Evolutionary conservation across 2,888 invertebrate species (phyloP).

Genomic region (Pseudolycoriella hygida): DNA sequence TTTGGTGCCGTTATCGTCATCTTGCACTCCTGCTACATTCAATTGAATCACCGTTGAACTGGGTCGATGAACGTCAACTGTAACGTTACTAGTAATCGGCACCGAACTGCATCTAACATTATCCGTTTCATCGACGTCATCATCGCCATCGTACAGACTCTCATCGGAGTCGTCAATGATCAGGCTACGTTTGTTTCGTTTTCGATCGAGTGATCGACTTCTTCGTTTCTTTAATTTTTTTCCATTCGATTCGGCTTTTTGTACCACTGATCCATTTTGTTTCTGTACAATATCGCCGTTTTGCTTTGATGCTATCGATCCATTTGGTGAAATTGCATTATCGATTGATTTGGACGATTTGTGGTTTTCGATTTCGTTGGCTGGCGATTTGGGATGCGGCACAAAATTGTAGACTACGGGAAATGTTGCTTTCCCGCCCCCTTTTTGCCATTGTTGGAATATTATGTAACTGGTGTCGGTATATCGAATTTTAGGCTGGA

Average conservation of each 20-base stretch:
- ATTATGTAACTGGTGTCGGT: slow-evolving; percentile 15
- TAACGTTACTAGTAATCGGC: slow-evolving; percentile 1
- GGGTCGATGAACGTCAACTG: slow-evolving; percentile 8
- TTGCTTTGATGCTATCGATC: not conserved
- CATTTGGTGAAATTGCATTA: not conserved
- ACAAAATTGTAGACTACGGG: slow-evolving; percentile 14
- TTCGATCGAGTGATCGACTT: slow-evolving; percentile 4
- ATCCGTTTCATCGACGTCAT: not conserved
- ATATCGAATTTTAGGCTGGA: slow-evolving; percentile 16
- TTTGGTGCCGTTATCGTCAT: not conserved
- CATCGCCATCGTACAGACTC: not conserved
- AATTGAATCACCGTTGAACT: slow-evolving; percentile 4
- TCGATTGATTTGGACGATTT: not conserved
- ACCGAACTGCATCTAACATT: not conserved
- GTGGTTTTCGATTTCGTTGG: not conserved
- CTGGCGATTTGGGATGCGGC: not conserved
- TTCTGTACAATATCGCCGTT: not conserved
- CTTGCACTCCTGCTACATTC: slow-evolving; percentile 2
- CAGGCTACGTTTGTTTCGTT: slow-evolving; percentile 1
- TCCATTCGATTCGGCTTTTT: not conserved
- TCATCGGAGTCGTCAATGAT: slow-evolving; percentile 3
- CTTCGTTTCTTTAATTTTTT: slow-evolving; percentile 3
- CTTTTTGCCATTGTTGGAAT: slow-evolving; percentile 15
- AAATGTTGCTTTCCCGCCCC: slow-evolving; percentile 14
- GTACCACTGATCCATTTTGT: not conserved